A percentile compares a stretch with the other conserved stretches of the same genome.
Conservation (phyloP, 2,888 invertebrate genomes). For the Lottia scabra region DNA sequence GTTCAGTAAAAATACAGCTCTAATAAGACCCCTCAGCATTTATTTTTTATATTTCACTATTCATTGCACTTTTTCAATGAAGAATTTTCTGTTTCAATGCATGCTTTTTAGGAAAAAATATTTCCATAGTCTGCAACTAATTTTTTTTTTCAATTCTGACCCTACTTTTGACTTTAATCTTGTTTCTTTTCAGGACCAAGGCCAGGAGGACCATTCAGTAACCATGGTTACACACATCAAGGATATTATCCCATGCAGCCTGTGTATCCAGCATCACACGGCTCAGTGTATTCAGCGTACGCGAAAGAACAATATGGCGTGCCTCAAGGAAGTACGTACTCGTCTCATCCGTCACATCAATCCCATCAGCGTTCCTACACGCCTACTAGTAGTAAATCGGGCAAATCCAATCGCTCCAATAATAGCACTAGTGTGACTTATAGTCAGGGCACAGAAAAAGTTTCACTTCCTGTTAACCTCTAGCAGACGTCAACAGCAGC, state of each 20-base stretch:
- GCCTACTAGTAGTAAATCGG: slow-evolving; percentile 63
- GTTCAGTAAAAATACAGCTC: too few relatives aligned
- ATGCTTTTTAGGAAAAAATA: background rate
- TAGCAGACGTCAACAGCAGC: slow-evolving; percentile 30
- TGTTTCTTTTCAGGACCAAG: slow-evolving; percentile 21
- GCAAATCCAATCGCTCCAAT: slow-evolving; percentile 59
- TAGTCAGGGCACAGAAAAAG: slow-evolving; percentile 59
- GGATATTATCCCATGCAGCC: slow-evolving; percentile 65
- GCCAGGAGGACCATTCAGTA: slow-evolving; percentile 43
- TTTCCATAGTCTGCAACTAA: background rate
- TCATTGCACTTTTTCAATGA: too few relatives aligned
- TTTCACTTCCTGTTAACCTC: slow-evolving; percentile 59
- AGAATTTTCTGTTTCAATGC: too few relatives aligned
- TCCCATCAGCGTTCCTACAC: slow-evolving; percentile 63
- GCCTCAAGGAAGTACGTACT: slow-evolving; percentile 48
- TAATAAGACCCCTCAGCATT: too few relatives aligned
- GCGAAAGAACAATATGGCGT: slow-evolving; percentile 38
- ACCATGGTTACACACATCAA: slow-evolving; percentile 54
- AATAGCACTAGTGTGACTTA: slow-evolving; percentile 58
- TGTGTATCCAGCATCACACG: slow-evolving; percentile 46
- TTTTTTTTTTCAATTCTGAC: background rate
- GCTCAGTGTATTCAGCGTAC: slow-evolving; percentile 50
- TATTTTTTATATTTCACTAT: too few relatives aligned
- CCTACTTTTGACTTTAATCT: background rate
- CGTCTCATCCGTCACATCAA: slow-evolving; percentile 50